A percentile compares a stretch with the other conserved stretches of the same genome.
These are phyloP conservation scores for Lysiphlebus fabarum DNA, from an alignment of 1,140 invertebrate genomes.

Conservation along the genomic window DNA sequence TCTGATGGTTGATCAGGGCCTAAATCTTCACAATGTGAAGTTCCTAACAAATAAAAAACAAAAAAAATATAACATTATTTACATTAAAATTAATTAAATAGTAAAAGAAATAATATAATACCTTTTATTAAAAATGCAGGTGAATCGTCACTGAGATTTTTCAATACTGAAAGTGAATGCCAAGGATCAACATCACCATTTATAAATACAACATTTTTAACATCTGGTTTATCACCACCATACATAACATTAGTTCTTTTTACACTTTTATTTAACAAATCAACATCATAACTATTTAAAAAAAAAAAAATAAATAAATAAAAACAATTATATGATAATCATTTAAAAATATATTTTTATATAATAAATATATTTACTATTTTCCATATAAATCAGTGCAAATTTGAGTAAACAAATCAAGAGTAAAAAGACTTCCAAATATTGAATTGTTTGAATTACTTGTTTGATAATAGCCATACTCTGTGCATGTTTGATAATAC, in stretches of 20 bases:
- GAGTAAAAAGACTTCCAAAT: conserved; percentile 62
- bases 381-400: conserved; percentile 66
- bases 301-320: conserved; percentile 9
- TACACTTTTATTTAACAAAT: conserved; percentile 52
- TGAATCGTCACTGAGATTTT: conserved; percentile 54
- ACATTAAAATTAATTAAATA: too few relatives aligned
- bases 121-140: conserved; percentile 57
- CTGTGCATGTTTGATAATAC: conserved; percentile 80
- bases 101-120: conserved; percentile 32
- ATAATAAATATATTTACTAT: conserved; percentile 41
- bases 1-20: conserved; percentile 56
- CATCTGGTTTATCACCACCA: conserved; percentile 57
- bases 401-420: conserved; percentile 63
- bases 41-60: conserved; percentile 50
- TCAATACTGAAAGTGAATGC: conserved; percentile 61
- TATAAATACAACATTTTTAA: conserved; percentile 63
- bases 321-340: neutral
- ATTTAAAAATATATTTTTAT: neutral
- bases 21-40: conserved; percentile 75
- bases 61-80: too few relatives aligned
- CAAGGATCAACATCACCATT: conserved; percentile 67
- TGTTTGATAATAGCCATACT: conserved; percentile 81
- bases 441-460: conserved; percentile 62
- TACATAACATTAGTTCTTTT: conserved; percentile 62
- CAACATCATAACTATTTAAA: conserved; percentile 52